phyloP scores from a whole-genome alignment of 37 sponge, comb jelly and placozoan species.

The Ianthella basta region DNA sequence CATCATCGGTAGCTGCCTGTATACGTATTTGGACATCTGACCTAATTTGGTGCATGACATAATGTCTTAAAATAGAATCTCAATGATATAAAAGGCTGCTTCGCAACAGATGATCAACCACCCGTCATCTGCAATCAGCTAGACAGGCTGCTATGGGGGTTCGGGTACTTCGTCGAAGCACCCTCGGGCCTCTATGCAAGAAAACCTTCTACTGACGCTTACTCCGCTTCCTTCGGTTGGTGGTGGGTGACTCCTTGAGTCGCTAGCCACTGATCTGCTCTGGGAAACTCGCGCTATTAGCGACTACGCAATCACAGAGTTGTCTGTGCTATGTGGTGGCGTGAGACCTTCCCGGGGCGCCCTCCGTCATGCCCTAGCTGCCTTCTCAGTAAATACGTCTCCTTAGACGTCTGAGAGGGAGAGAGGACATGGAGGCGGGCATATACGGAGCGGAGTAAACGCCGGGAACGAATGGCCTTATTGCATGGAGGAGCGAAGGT shows the following conservation, averaged over 20 bases:
- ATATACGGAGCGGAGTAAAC: background rate
- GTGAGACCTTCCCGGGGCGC: slow-evolving; percentile 52
- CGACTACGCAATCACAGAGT: slow-evolving; percentile 75
- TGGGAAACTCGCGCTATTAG: slow-evolving; percentile 49
- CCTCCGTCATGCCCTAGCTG: slow-evolving; percentile 31
- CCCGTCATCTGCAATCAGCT: slow-evolving; percentile 11
- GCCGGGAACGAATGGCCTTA: slow-evolving; percentile 21
- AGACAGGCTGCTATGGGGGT: slow-evolving; percentile 1
- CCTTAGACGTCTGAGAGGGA: background rate
- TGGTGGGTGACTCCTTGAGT: background rate
- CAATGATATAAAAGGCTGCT: too few relatives aligned
- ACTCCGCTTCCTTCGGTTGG: slow-evolving; percentile 73
- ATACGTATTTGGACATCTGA: too few relatives aligned
- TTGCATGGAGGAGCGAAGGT: too few relatives aligned
- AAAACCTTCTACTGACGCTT: slow-evolving; percentile 43
- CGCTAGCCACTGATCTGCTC: slow-evolving; percentile 39
- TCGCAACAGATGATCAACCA: too few relatives aligned
- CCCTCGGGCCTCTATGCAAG: slow-evolving; percentile 12
- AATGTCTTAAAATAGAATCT: background rate
- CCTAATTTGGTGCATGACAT: background rate
- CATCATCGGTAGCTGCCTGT: background rate
- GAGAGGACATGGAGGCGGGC: background rate
- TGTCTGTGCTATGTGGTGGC: slow-evolving; percentile 76
- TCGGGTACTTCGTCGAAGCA: slow-evolving; percentile 38
- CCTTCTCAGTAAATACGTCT: background rate